Evolutionary conservation across 2,888 invertebrate genomes (phyloP), one percentile per base, ranked within the genome.

Genomic region (Selenia dentaria): DNA sequence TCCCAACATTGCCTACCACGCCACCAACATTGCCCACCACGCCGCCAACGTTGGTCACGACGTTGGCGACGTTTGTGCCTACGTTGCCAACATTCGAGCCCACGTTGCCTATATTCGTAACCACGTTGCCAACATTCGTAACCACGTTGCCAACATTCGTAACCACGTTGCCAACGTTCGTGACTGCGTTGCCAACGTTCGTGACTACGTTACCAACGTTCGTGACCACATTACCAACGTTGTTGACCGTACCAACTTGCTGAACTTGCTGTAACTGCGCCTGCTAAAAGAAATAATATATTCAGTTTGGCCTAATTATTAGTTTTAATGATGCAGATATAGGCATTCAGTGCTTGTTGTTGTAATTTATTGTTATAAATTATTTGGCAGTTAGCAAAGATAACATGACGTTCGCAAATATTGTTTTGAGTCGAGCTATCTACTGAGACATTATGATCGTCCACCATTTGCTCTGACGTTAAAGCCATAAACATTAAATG

Each of bases 261-360:
- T 95, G 94, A 18, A 86, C 86, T 78, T 88, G 92, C 67, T 95
- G 94, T 35, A 94, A 79, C 69, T 95, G 94, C 34, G 94, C 93
- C 88, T 95, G 94, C 94, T 94, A 64, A 43, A 29, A 61, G 8
- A 55, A 49, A 29, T 34, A 25, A 1, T 12, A 1, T 9, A 18
- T 18, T 18, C 6, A 18, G 18, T 4, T 18, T 9, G 9, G 12
- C n/a, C n/a, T n/a, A n/a, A n/a, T n/a, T n/a, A n/a, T n/a, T n/a
- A n/a, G n/a, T n/a, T n/a, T n/a, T n/a, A n/a, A n/a, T n/a, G n/a
- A n/a, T n/a, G n/a, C n/a, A n/a, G n/a, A n/a, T n/a, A n/a, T n/a
- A n/a, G n/a, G n/a, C n/a, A n/a, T n/a, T n/a, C n/a, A n/a, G n/a
- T n/a, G n/a, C n/a, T n/a, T n/a, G n/a, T n/a, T n/a, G n/a, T n/a